Conservation (phyloP, 2,888 invertebrate species). For the Liopterus haemorrhoidalis region DNA sequence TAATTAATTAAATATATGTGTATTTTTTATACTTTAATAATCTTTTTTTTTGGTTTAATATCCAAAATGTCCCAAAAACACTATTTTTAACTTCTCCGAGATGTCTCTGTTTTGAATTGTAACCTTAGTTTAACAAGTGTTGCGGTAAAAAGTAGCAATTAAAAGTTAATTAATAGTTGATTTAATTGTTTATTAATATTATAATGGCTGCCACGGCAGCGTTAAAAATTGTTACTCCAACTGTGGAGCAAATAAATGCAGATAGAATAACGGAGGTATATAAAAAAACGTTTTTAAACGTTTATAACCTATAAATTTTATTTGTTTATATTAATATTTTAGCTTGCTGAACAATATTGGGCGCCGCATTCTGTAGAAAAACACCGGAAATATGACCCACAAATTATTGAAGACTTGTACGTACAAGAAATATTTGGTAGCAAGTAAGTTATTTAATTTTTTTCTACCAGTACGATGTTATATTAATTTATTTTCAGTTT, state of each 20-base stretch:
- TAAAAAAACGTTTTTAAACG: slow-evolving; percentile 9
- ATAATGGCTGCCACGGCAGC: slow-evolving; percentile 3
- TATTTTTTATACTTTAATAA: too few relatives aligned
- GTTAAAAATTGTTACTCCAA: slow-evolving; percentile 60
- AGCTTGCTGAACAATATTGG: slow-evolving; percentile 92
- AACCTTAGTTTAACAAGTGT: too few relatives aligned
- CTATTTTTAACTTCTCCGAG: too few relatives aligned
- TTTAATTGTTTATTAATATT: too few relatives aligned
- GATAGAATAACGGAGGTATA: slow-evolving; percentile 82
- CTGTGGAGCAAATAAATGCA: slow-evolving; percentile 84
- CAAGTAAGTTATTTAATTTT: slow-evolving; percentile 52
- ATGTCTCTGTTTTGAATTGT: too few relatives aligned
- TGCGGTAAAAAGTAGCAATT: too few relatives aligned
- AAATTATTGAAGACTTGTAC: slow-evolving; percentile 85
- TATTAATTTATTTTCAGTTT: slow-evolving; percentile 49
- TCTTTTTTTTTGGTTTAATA: too few relatives aligned
- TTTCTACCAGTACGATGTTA: slow-evolving; percentile 25
- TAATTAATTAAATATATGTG: too few relatives aligned
- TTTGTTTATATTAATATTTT: slow-evolving; percentile 36
- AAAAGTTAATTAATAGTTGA: too few relatives aligned
- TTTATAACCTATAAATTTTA: slow-evolving; percentile 25
- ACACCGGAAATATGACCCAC: slow-evolving; percentile 68
- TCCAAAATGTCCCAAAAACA: too few relatives aligned
- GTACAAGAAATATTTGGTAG: slow-evolving; percentile 77
- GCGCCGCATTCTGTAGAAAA: slow-evolving; percentile 71